phyloP scores from a whole-genome alignment of 2,113 vertebrate genomes.

The Hyperopisus bebe region DNA sequence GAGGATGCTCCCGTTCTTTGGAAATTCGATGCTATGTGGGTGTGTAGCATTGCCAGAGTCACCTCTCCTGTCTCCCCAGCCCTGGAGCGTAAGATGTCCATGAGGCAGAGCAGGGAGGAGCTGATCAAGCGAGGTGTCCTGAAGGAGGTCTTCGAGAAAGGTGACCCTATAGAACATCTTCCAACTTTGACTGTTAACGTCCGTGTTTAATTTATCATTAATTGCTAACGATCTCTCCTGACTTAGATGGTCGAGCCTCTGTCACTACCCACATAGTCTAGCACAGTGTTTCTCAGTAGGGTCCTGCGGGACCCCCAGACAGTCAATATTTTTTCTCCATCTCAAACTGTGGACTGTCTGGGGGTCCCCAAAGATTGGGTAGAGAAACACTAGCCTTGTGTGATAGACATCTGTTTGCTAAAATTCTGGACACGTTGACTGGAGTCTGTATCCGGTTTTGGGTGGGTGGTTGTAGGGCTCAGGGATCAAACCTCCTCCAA shows the following conservation, averaged over 20 bases:
- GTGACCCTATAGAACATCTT: conserved; percentile 55
- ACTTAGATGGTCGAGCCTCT: not conserved
- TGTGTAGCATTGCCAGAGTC: not conserved
- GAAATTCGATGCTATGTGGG: not conserved
- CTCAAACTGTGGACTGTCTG: not conserved
- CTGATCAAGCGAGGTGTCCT: conserved; percentile 93
- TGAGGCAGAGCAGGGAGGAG: conserved; percentile 95
- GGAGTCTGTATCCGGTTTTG: not conserved
- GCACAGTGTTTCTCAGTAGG: not conserved
- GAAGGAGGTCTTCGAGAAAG: conserved; percentile 98
- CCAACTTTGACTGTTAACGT: not conserved
- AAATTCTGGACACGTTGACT: not conserved
- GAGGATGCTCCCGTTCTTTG: not conserved
- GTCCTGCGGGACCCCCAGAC: not conserved
- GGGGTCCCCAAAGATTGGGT: not conserved
- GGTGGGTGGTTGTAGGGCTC: not conserved
- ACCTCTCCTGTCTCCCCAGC: conserved; percentile 57
- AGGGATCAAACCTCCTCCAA: not conserved
- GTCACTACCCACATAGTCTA: not conserved
- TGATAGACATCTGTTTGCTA: not conserved
- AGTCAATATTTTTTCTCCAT: no score
- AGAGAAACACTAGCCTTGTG: not conserved
- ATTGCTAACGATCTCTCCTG: not conserved
- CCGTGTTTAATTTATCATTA: not conserved
- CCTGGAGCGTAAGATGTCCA: conserved; percentile 94